Evolutionary conservation across 2,113 vertebrate genomes (phyloP), one percentile per base, ranked within the genome.

Genomic region (Ascaphus truei): DNA sequence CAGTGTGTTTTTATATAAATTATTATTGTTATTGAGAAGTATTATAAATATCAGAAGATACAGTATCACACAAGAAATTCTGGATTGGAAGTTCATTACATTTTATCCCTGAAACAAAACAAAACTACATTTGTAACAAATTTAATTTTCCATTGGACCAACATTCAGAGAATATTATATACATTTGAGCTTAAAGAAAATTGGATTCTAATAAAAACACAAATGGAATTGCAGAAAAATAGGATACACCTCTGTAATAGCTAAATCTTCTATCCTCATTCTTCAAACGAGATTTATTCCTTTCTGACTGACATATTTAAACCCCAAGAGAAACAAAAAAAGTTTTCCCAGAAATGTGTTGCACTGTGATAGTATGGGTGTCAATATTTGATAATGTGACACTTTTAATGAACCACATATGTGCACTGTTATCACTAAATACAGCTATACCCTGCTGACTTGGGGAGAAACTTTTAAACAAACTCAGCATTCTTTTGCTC

Each of bases 361-460:
- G 65, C 64, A 78, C 73, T 78, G 74, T 0, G 73, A 86, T 80
- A 85, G 71, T 73, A 66, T 66, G 57, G 62, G 23, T 72, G 76
- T 82, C 74, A 80, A 75, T 3, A 62, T 75, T 79, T 86, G 78
- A 80, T 85, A 85, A 78, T 59, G 50, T 73, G 73, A 73, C 79
- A 72, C 62, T 64, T 80, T 75, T 87, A 88, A 90, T 84, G 73
- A 89, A 76, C 74, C 69, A 77, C 43, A 56, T 71, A 79, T 62
- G 12, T 75, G 72, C 60, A 67, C 66, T 81, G 80, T 86, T 88
- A 87, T 86, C 79, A 23, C 22, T 63, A 81, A 78, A 80, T 85
- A 81, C 86, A 88, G 80, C 80, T 83, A 78, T 87, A 85, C 79
- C 73, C 50, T 85, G 83, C 76, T 85, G 88, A 89, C 83, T 82